Conservation (phyloP, 2,113 vertebrate species). For the Collichthys lucidus region DNA sequence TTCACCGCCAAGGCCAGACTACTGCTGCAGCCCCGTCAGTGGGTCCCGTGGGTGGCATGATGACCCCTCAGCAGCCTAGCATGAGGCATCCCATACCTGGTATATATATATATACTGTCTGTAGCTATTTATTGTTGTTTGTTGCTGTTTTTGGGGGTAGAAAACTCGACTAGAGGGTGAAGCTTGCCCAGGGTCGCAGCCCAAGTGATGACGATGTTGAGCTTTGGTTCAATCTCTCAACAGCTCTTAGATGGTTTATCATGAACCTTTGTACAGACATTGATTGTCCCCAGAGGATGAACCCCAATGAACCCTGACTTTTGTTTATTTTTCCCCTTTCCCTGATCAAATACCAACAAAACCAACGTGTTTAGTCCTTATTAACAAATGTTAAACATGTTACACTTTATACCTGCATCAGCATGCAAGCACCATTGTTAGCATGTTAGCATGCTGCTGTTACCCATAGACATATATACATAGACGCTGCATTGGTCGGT, state of each 20-base stretch:
- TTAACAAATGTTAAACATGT: neutral
- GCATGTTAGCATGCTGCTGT: neutral
- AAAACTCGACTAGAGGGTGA: neutral
- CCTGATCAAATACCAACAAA: neutral
- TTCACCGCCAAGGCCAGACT: constrained; percentile 88
- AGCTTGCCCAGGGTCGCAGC: no score
- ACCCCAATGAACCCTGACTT: neutral
- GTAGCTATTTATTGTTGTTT: neutral
- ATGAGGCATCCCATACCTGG: constrained; percentile 89
- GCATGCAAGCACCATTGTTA: neutral
- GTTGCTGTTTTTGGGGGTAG: neutral
- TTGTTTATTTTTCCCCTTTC: no score
- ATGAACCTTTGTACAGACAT: neutral
- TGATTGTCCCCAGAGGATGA: neutral
- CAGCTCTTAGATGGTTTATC: neutral
- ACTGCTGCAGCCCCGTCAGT: constrained; percentile 86
- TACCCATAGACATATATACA: no score
- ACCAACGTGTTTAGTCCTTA: neutral
- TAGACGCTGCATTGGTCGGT: no score
- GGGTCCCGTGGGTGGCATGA: constrained; percentile 89
- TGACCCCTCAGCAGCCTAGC: constrained; percentile 89
- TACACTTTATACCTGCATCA: neutral
- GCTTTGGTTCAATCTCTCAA: neutral
- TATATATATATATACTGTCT: constrained; percentile 61
- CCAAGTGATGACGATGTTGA: neutral